Base-by-base conservation (phyloP, 2,113 vertebrate species). In the Hystrix cristata region DNA sequence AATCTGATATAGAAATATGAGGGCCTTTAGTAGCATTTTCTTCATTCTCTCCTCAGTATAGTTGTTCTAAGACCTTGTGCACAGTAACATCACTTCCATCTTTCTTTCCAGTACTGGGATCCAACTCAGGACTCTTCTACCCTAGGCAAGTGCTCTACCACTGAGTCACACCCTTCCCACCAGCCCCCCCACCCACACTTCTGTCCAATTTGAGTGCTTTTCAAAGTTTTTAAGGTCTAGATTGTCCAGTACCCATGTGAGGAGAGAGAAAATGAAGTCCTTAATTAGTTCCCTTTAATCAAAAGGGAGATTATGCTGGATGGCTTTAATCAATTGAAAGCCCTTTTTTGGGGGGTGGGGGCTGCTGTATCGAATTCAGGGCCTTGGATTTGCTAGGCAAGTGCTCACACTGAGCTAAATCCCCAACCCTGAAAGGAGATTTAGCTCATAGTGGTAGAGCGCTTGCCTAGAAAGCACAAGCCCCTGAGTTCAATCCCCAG, bases 221-320 rank as follows among this genome's bases (percentile, higher is more conserved):
- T 74, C 34, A 90, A 46, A 90, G 60, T 25, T 87, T 85, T 78
- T 43, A 53, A 91, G 83, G 43, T 46, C 19, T 69, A 64, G 7
- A 87, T 43, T 87, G 65, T 51, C 85, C 48, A 78, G 21, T 85
- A 81, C 8, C 94, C 62, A 90, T 4, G 31, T 81, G 11, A 86
- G 65, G 2, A 74, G 48, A 78, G 29, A 59, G 0, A 27, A 46
- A 94, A 78, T 21, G 15, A 27, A 84, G 18, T 59, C 21, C 85
- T 25, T 48, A 78, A 29, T 82, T 19, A 65, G 7, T 27, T 91
- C 15, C 69, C 86, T 85, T 93, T 90, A 78, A 96, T 85, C 71
- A 84, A 94, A 97, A 76, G 27, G 48, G n/a, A 90, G 23, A 78
- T 72, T 64, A 87, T 74, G 15, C 60, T 92, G 19, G 48, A 79